Conservation (phyloP, 2,888 invertebrate species). For the Chesias legatella region DNA sequence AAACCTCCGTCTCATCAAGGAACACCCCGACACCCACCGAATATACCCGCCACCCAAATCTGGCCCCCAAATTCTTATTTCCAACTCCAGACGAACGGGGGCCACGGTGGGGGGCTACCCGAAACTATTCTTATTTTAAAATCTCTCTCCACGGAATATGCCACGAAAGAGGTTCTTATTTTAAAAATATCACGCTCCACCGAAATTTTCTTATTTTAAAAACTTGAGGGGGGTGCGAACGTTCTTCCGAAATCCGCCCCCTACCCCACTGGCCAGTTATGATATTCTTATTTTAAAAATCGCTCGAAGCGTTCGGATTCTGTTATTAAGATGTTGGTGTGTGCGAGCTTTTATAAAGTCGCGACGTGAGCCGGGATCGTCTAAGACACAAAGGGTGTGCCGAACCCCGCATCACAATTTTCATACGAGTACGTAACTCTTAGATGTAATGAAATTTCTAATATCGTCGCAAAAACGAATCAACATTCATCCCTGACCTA, state of each 20-base stretch:
- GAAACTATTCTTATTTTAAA: constrained; percentile 81
- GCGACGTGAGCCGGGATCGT: constrained; percentile 43
- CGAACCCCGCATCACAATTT: constrained; percentile 34
- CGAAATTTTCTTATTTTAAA: constrained; percentile 79
- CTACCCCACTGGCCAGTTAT: constrained; percentile 70
- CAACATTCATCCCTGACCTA: constrained; percentile 52
- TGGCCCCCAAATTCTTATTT: constrained; percentile 78
- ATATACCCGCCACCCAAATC: constrained; percentile 70
- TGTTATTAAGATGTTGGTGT: constrained; percentile 76
- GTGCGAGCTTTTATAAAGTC: constrained; percentile 63
- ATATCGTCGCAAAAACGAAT: constrained; percentile 43
- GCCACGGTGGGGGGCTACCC: constrained; percentile 65
- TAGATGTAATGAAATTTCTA: constrained; percentile 44
- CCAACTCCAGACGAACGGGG: constrained; percentile 71
- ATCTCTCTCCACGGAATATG: constrained; percentile 79
- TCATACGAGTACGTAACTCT: constrained; percentile 25
- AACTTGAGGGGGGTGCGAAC: constrained; percentile 70
- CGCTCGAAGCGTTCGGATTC: constrained; percentile 76
- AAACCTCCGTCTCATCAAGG: constrained; percentile 78
- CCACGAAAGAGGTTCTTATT: constrained; percentile 78
- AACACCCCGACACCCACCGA: constrained; percentile 67
- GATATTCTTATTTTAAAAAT: constrained; percentile 77
- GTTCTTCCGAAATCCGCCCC: constrained; percentile 74
- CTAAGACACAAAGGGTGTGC: constrained; percentile 50
- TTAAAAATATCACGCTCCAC: constrained; percentile 80